Evolutionary conservation across 2,888 invertebrate genomes (phyloP).

Genomic region (Proisotoma minuta): DNA sequence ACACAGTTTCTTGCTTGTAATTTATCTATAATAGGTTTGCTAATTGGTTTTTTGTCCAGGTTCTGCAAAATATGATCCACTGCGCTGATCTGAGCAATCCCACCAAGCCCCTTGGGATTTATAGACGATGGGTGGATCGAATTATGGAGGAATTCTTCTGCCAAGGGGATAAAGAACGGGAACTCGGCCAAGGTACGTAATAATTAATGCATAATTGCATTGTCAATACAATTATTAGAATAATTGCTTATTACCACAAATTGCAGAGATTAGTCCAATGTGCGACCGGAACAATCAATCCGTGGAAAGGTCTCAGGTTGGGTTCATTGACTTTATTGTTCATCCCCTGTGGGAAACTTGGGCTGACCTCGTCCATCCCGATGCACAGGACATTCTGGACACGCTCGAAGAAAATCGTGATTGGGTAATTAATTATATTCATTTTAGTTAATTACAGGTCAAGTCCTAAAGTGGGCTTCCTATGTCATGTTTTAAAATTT

Average conservation of each 20-base stretch:
- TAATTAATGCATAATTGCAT: too few relatives aligned
- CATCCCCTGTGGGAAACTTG: conserved; percentile 99
- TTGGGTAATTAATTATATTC: too few relatives aligned
- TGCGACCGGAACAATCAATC: conserved; percentile 70
- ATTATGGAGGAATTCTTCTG: conserved; percentile 99
- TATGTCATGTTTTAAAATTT: too few relatives aligned
- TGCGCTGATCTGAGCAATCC: conserved; percentile 96
- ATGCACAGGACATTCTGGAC: conserved; percentile 96
- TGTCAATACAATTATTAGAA: too few relatives aligned
- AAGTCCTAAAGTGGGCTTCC: neutral
- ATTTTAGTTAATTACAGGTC: too few relatives aligned
- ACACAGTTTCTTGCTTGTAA: too few relatives aligned
- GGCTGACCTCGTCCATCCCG: conserved; percentile 98
- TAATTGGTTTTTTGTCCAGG: conserved; percentile 60
- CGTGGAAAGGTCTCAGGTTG: conserved; percentile 93
- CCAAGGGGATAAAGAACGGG: conserved; percentile 94
- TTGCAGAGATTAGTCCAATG: too few relatives aligned
- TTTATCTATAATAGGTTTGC: too few relatives aligned
- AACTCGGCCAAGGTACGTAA: conserved; percentile 61
- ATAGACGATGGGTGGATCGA: conserved; percentile 83
- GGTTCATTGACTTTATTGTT: conserved; percentile 99
- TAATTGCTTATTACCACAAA: too few relatives aligned
- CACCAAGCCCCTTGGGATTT: conserved; percentile 85
- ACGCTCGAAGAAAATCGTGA: conserved; percentile 97
- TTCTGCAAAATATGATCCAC: conserved; percentile 97